Conservation (phyloP, 64 coral and sea anemone genomes). For the Porites australiensis region DNA sequence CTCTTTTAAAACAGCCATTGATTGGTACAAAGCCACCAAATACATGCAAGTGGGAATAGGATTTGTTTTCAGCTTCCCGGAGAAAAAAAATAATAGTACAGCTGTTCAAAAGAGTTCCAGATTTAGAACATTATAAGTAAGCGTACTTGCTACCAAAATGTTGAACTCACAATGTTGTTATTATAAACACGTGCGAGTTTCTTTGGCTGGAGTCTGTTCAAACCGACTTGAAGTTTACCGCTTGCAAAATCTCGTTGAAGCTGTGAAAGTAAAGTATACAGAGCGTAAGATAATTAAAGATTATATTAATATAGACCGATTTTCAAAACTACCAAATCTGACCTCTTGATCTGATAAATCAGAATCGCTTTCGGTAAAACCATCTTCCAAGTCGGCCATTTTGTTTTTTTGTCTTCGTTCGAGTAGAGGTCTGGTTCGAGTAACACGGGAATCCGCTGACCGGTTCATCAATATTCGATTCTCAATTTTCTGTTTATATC, state of each 20-base stretch:
- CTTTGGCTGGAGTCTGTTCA: constrained; percentile 65
- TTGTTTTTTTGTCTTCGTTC: background rate
- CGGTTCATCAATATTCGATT: no score
- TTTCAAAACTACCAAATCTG: background rate
- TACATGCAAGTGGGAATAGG: no score
- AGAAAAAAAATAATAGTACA: no score
- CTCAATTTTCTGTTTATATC: background rate
- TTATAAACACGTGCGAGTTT: constrained; percentile 71
- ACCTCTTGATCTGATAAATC: constrained; percentile 41
- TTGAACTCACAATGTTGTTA: constrained; percentile 81
- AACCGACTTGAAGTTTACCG: constrained; percentile 83
- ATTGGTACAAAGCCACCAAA: no score
- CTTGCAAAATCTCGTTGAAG: constrained; percentile 80
- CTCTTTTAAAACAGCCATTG: no score
- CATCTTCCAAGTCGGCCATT: constrained; percentile 37
- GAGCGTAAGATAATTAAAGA: background rate
- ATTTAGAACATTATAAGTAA: background rate
- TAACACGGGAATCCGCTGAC: background rate
- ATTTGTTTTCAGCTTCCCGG: no score
- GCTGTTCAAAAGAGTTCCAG: no score
- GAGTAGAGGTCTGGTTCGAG: background rate
- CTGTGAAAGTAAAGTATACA: constrained; percentile 1
- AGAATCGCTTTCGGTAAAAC: constrained; percentile 9
- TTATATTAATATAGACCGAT: no score
- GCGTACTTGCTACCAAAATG: background rate